Evolutionary conservation across 2,888 invertebrate species (phyloP).

Genomic region (Drosophila parthenogenetica): DNA sequence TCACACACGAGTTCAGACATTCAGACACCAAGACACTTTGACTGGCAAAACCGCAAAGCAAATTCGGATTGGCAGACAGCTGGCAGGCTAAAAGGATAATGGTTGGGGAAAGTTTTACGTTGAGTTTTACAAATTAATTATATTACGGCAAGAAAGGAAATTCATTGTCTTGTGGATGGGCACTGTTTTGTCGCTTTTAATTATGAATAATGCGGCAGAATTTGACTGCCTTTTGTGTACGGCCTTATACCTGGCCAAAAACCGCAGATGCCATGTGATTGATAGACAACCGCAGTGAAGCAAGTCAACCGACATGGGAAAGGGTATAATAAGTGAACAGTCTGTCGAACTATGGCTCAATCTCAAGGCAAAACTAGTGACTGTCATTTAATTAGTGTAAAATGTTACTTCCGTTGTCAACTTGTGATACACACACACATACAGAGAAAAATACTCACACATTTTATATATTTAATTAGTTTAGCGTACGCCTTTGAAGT

Average conservation of each 20-base stretch:
- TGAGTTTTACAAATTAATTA: constrained; percentile 67
- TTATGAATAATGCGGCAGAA: constrained; percentile 66
- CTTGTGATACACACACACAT: constrained; percentile 34
- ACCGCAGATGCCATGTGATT: constrained; percentile 65
- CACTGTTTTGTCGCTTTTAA: constrained; percentile 67
- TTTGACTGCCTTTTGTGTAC: constrained; percentile 3
- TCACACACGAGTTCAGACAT: constrained; percentile 1
- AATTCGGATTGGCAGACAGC: constrained; percentile 42
- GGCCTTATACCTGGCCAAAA: constrained; percentile 25
- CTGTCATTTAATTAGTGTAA: constrained; percentile 54
- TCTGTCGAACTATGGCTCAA: constrained; percentile 3
- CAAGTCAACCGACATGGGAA: constrained; percentile 11
- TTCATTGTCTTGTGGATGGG: constrained; percentile 23
- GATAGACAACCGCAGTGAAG: constrained; percentile 52
- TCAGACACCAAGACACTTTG: constrained; percentile 18
- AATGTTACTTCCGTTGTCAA: constrained; percentile 37
- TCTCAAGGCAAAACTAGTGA: constrained; percentile 19
- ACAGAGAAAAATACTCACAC: not conserved
- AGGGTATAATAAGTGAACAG: constrained; percentile 37
- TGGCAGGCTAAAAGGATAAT: not conserved
- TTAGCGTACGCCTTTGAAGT: constrained; percentile 53
- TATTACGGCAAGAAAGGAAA: constrained; percentile 31
- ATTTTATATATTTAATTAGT: constrained; percentile 62
- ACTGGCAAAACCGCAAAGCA: constrained; percentile 33
- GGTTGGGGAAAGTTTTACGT: constrained; percentile 8